Conservation (phyloP, 1,140 invertebrate species). For the Tetraneura akinire region DNA sequence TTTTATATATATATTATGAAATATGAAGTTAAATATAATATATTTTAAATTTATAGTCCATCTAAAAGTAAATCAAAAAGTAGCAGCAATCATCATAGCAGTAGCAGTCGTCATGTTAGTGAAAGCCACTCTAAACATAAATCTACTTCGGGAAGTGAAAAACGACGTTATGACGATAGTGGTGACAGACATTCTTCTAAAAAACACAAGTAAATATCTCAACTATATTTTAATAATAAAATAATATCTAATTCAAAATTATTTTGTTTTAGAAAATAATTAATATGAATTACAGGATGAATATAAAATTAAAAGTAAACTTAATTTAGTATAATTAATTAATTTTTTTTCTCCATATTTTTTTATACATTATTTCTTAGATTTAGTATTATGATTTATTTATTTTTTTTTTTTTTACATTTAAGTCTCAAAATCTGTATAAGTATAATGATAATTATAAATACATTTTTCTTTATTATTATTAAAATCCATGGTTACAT, state of each 20-base stretch:
- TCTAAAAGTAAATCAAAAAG: slow-evolving; percentile 47
- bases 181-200: slow-evolving; percentile 42
- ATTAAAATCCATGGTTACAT: slow-evolving; percentile 21
- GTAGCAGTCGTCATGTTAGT: slow-evolving; percentile 13
- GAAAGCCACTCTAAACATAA: background rate
- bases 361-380: slow-evolving; percentile 14
- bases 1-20: too few relatives aligned
- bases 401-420: background rate
- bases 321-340: slow-evolving; percentile 3
- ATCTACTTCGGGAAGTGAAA: slow-evolving; percentile 35
- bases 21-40: too few relatives aligned
- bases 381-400: slow-evolving; percentile 1
- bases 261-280: slow-evolving; percentile 36
- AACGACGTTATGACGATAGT: slow-evolving; percentile 36
- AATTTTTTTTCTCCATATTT: slow-evolving; percentile 7
- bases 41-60: slow-evolving; percentile 33
- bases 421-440: background rate
- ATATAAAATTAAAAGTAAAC: background rate
- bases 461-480: slow-evolving; percentile 32
- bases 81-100: slow-evolving; percentile 21
- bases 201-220: slow-evolving; percentile 21
- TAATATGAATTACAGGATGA: background rate
- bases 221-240: background rate
- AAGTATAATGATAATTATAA: slow-evolving; percentile 2
- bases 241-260: too few relatives aligned